phyloP scores from a whole-genome alignment of 1,140 invertebrate species.

The Steinernema khuongi region DNA sequence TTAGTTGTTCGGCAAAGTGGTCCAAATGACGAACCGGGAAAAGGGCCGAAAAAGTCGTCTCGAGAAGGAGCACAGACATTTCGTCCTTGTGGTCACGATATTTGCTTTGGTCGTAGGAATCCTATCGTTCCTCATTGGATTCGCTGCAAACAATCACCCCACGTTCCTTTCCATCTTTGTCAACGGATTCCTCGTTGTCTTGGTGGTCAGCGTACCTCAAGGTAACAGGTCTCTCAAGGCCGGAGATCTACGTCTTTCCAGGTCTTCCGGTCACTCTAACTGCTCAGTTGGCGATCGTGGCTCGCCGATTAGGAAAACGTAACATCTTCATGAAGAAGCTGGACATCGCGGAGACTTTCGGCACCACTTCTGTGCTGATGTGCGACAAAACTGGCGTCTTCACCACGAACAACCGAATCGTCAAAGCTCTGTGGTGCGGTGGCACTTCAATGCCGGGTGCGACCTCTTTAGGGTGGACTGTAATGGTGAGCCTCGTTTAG shows the following conservation, averaged over 20 bases:
- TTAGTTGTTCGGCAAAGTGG: slow-evolving; percentile 35
- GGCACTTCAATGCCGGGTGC: not conserved
- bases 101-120: slow-evolving; percentile 34
- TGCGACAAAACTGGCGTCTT: slow-evolving; percentile 31
- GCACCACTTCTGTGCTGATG: slow-evolving; percentile 39
- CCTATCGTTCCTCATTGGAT: slow-evolving; percentile 41
- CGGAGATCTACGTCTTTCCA: slow-evolving; percentile 21
- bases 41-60: slow-evolving; percentile 31
- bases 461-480: not conserved
- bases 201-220: slow-evolving; percentile 41
- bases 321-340: slow-evolving; percentile 40
- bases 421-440: slow-evolving; percentile 27
- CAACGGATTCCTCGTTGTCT: slow-evolving; percentile 44
- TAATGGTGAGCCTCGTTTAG: not conserved
- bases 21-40: slow-evolving; percentile 35
- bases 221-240: slow-evolving; percentile 21
- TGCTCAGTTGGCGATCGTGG: slow-evolving; percentile 41
- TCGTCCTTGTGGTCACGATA: slow-evolving; percentile 41
- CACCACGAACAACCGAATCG: slow-evolving; percentile 24
- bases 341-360: slow-evolving; percentile 41
- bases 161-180: slow-evolving; percentile 40
- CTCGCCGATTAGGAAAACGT: slow-evolving; percentile 33
- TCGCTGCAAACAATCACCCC: slow-evolving; percentile 27
- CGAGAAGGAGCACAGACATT: slow-evolving; percentile 34
- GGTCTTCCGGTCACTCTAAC: slow-evolving; percentile 46